Evolutionary conservation across 2,888 invertebrate genomes (phyloP), one percentile per base, ranked within the genome.

Genomic region (Limnephilus rhombicus): DNA sequence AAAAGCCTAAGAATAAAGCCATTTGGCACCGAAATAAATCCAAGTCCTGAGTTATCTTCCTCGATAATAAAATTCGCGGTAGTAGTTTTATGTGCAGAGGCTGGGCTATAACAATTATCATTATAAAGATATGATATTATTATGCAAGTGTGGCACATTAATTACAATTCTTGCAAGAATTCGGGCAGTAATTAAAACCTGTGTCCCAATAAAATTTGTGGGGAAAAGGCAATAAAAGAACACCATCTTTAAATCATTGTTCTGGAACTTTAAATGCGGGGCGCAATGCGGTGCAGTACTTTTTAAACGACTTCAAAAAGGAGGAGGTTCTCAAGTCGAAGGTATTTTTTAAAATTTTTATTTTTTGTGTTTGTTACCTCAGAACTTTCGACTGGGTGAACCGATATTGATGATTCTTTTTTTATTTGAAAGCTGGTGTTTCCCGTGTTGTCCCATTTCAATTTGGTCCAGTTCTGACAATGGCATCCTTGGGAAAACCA

Each of bases 181-280:
- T 91, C 85, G 83, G 86, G 86, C 81, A 41, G 90, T 83, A 92
- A 92, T 90, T 90, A 85, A 90, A 90, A 92, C 90, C 83, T 90
- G 92, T 92, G 90, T 92, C 92, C 90, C 90, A 92, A 86, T 92
- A 86, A 82, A 91, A 90, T 80, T 53, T n/a, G 85, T 29, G 68
- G 85, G 88, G 80, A 85, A 31, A 24, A 68, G 68, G 83, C 80
- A 85, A 89, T 91, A 89, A 91, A 91, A 89, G 85, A 91, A 89
- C 89, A 45, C 85, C 91, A 85, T 89, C n/a, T 91, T 91, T 91
- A 91, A 91, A 89, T 91, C 45, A 91, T 91, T 37, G 89, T 85
- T 80, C 82, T 13, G 24, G 53, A 90, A 83, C 12, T 29, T 29
- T 83, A n/a, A 68, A 68, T 68, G 68, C 68, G 68, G 68, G 68